Evolutionary conservation across 2,888 invertebrate species (phyloP), one percentile per base, ranked within the genome.

Genomic region (Creontiades dilutus): DNA sequence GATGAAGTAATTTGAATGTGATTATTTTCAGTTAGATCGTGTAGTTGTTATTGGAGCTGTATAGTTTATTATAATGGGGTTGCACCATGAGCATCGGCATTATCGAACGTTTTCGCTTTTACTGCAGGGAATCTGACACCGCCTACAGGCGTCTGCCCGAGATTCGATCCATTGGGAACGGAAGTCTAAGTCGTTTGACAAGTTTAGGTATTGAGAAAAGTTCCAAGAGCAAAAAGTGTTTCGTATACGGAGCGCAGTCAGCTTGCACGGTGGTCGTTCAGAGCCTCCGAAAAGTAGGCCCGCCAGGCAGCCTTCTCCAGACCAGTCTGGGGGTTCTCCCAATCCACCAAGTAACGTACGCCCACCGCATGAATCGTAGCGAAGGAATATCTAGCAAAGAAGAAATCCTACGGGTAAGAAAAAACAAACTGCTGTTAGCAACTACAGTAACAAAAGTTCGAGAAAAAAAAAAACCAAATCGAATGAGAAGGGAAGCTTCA

Each of bases 251-350:
- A 19, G 37, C 7, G 37, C 37, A 37, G 37, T 37, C 37, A 37
- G 37, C 37, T 2, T 4, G 11, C 78, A 46, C 78, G 46, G 46
- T 78, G 37, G 68, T 3, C 78, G n/a, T n/a, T n/a, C n/a, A n/a
- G 48, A 48, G n/a, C 78, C 78, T 47, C 46, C 46, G 46, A 16
- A 78, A 78, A 78, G 78, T 78, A 37, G 78, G 78, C 16, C 78
- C 78, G 75, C 75, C 19, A 13, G 28, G 0, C 28, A 75, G n/a
- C 3, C 78, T 46, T 46, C 46, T 37, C 46, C 47, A 46, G 78
- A 78, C 78, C 78, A 78, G 78, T 78, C 78, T 78, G 78, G 37
- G 47, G 19, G 46, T 78, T 46, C 47, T 14, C 78, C 78, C 13
- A 68, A 23, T 68, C 68, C 68, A 68, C 23, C 68, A 68, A 68